Evolutionary conservation across 2,797 vertebrate species (phyloP).

Genomic region (Bucorvus abyssinicus): DNA sequence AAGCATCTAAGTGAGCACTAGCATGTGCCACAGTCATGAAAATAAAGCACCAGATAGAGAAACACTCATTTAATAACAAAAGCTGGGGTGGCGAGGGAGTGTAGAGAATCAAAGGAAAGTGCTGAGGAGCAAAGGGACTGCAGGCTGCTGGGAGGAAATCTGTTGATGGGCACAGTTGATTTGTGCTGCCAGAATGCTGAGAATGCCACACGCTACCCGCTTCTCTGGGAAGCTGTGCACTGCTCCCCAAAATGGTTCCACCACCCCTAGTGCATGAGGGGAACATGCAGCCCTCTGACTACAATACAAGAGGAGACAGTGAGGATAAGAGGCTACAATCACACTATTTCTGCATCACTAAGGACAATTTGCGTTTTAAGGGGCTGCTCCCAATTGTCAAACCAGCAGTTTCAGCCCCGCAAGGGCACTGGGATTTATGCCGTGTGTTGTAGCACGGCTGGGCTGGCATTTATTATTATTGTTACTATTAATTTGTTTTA

Average conservation of each 20-base stretch:
- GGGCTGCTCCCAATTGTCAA: background rate
- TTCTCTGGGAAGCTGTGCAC: background rate
- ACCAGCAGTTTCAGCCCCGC: background rate
- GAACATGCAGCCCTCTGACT: background rate
- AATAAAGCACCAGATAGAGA: background rate
- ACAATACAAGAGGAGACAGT: background rate
- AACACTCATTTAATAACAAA: background rate
- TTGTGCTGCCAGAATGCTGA: background rate
- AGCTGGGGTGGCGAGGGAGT: background rate
- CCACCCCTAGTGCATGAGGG: accelerated
- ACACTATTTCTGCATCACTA: background rate
- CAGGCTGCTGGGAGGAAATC: background rate
- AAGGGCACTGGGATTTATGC: background rate
- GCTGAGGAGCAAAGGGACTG: background rate
- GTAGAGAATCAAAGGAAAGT: background rate
- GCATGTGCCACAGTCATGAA: background rate
- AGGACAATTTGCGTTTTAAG: background rate
- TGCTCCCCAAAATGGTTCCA: background rate
- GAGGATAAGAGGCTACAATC: background rate
- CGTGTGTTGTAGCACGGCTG: background rate
- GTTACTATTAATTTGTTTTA: background rate
- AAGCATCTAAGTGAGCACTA: background rate
- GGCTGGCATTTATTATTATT: background rate
- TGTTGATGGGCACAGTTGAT: accelerated
- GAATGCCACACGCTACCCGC: accelerated